Conservation (phyloP, 2,888 invertebrate species). For the Liodrosophila aerea region DNA sequence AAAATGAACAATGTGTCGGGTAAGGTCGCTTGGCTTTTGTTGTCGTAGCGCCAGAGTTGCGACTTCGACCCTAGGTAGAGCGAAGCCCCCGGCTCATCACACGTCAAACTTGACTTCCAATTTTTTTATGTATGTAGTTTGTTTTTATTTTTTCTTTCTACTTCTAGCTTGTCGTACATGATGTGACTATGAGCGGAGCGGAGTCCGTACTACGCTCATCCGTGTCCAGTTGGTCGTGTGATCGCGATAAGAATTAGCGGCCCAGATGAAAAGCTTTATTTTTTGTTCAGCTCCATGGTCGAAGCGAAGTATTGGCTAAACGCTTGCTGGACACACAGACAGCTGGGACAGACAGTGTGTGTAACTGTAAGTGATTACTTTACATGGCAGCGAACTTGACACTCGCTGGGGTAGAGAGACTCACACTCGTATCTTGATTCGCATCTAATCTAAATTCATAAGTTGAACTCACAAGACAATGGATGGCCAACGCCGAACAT, state of each 20-base stretch:
- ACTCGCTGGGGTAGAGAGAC: constrained; percentile 20
- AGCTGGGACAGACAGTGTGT: not conserved
- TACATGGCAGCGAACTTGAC: constrained; percentile 51
- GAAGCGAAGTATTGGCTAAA: constrained; percentile 49
- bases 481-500: constrained; percentile 20
- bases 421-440: constrained; percentile 31
- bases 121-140: constrained; percentile 19
- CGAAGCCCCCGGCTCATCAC: constrained; percentile 36
- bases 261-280: constrained; percentile 64
- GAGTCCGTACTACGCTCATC: constrained; percentile 21
- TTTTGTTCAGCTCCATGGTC: not conserved
- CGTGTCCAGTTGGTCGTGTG: constrained; percentile 59
- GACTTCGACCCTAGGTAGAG: constrained; percentile 6
- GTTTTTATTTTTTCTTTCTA: no score
- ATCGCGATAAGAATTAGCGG: constrained; percentile 76
- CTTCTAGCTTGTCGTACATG: constrained; percentile 68
- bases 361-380: constrained; percentile 58
- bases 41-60: constrained; percentile 57
- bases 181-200: constrained; percentile 69
- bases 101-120: constrained; percentile 61
- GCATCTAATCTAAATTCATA: constrained; percentile 63
- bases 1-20: constrained; percentile 80
- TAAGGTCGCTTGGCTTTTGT: constrained; percentile 63
- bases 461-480: constrained; percentile 51
- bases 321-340: constrained; percentile 14